A percentile compares a stretch with the other conserved stretches of the same genome.
These are phyloP conservation scores for Polypedilum vanderplanki DNA, from an alignment of 1,140 invertebrate genomes.

Conservation along the genomic window DNA sequence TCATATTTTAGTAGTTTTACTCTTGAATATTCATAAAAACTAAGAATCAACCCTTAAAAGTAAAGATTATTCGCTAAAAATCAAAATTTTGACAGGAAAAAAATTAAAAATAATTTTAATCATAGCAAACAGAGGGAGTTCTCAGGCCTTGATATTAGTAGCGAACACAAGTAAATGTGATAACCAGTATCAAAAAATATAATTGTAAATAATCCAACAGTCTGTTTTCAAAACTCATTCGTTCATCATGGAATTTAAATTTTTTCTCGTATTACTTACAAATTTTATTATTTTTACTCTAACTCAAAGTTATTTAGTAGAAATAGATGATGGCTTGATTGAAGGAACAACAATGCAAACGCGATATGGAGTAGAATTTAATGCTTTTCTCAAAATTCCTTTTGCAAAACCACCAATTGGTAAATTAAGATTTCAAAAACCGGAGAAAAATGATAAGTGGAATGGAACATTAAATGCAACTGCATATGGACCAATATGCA, in stretches of 20 bases:
- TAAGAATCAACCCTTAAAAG: no score
- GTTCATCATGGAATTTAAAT: background rate
- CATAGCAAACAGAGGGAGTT: no score
- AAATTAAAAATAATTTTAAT: no score
- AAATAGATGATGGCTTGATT: constrained; percentile 44
- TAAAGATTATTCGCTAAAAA: no score
- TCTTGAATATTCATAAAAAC: no score
- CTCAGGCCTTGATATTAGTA: no score
- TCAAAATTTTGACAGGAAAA: no score
- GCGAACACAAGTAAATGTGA: no score
- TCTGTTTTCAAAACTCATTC: background rate
- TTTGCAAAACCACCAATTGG: constrained; percentile 60
- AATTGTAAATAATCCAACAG: background rate
- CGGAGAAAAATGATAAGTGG: background rate
- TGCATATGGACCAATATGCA: constrained; percentile 7
- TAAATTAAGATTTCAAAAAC: constrained; percentile 49
- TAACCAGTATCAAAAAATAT: background rate
- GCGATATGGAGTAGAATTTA: constrained; percentile 45
- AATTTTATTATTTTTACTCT: background rate
- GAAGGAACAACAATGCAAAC: constrained; percentile 43
- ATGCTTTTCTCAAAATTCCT: constrained; percentile 58
- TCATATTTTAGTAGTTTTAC: no score
- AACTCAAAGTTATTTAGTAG: constrained; percentile 39
- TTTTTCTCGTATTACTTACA: background rate
- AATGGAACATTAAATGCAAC: background rate